Evolutionary conservation across 2,888 invertebrate genomes (phyloP).

Genomic region (Meiosimyza platycephala): DNA sequence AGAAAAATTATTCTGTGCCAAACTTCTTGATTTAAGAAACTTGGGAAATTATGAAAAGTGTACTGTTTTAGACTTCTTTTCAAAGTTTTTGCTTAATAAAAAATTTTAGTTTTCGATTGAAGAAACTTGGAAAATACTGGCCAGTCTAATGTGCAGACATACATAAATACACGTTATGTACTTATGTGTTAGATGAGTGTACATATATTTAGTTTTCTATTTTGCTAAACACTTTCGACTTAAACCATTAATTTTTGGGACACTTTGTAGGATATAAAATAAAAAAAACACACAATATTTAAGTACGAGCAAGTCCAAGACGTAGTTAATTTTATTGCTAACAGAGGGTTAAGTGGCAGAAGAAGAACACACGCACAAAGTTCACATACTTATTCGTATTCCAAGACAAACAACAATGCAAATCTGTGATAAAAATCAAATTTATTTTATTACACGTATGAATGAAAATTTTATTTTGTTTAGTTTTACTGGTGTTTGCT

Average conservation of each 20-base stretch:
- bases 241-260: constrained; percentile 62
- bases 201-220: constrained; percentile 36
- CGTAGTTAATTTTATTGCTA: constrained; percentile 63
- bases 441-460: constrained; percentile 60
- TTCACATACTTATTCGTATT: background rate
- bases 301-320: constrained; percentile 27
- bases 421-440: constrained; percentile 58
- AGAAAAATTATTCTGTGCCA: too few relatives aligned
- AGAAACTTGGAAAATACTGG: background rate
- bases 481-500: constrained; percentile 43
- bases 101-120: too few relatives aligned
- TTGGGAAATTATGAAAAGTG: too few relatives aligned
- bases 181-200: constrained; percentile 12
- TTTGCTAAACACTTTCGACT: constrained; percentile 63
- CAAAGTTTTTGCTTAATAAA: too few relatives aligned
- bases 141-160: constrained; percentile 2
- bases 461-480: constrained; percentile 56
- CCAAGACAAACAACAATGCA: background rate
- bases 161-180: background rate
- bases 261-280: constrained; percentile 41
- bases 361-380: background rate
- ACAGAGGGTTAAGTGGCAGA: constrained; percentile 59
- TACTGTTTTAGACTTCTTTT: too few relatives aligned
- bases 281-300: constrained; percentile 24
- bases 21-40: too few relatives aligned